Evolutionary conservation across 2,113 vertebrate species (phyloP), one percentile per base, ranked within the genome.

Genomic region (Coreoperca whiteheadi): DNA sequence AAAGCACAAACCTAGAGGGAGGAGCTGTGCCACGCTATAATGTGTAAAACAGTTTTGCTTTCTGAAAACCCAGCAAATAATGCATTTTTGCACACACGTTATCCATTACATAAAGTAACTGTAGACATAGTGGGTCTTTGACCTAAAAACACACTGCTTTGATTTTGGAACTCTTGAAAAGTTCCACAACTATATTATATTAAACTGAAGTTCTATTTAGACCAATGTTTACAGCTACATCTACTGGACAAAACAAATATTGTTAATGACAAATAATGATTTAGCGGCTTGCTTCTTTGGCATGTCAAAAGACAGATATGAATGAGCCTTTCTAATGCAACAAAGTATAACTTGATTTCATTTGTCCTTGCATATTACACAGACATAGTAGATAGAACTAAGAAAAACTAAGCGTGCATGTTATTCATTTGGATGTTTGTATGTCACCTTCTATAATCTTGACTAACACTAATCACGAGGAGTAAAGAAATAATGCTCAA

Each of bases 1-100:
- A 57, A 59, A 15, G 75, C 46, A 2, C 12, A 72, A 37, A 65
- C 65, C 53, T 53, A 16, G 37, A 53, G 39, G 59, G 66, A 83
- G 39, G 68, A 79, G 54, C 23, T 16, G 32, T 18, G 28, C 46
- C 41, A 20, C 9, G 6, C 10, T 37, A 10, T 20, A 18, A 23
- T 20, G 34, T 73, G 39, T 53, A 4, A 43, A 23, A 48, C 14
- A 16, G 15, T 11, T 61, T 7, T n/a, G 14, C 8, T 66, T 34
- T 68, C 23, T 51, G 32, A 59, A 75, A 60, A 25, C 28, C 2
- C 41, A 56, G 68, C 43, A 43, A 18, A 53, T 39, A 43, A 54
- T 43, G 53, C 23, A 51, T 70, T 32, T 66, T 15, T 66, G 20
- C 20, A 20, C 23, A 37, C 10, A 56, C 0, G 48, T 53, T 21